Conservation (phyloP, 92 coral and sea anemone species). For the Epizoanthus fatuus region DNA sequence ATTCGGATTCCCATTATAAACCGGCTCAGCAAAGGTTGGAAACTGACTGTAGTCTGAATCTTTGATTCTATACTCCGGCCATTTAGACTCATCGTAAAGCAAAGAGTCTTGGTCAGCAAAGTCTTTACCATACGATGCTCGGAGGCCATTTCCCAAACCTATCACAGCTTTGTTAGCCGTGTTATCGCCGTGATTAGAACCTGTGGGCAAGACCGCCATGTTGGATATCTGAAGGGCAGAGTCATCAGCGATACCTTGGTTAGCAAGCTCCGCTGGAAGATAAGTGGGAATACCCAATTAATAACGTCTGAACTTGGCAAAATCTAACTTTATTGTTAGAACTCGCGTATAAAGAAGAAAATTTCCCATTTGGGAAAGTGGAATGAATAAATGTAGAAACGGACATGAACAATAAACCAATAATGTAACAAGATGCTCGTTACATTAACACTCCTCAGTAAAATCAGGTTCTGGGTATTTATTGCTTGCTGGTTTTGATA, state of each 20-base stretch:
- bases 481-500: too few relatives aligned
- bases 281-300: neutral
- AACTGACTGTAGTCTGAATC: conserved; percentile 85
- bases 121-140: conserved; percentile 54
- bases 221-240: conserved; percentile 88
- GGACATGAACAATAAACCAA: too few relatives aligned
- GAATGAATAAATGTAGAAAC: too few relatives aligned
- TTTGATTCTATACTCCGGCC: conserved; percentile 94
- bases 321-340: too few relatives aligned
- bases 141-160: conserved; percentile 48
- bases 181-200: conserved; percentile 21
- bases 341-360: too few relatives aligned
- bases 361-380: too few relatives aligned
- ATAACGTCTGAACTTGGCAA: too few relatives aligned
- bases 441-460: too few relatives aligned
- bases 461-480: too few relatives aligned
- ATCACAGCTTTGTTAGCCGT: conserved; percentile 75
- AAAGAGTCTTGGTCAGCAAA: conserved; percentile 76
- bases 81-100: conserved; percentile 81
- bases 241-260: conserved; percentile 91
- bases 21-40: conserved; percentile 49
- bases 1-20: conserved; percentile 24
- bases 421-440: too few relatives aligned
- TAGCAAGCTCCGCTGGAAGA: conserved; percentile 82
- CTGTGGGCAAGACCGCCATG: conserved; percentile 83